phyloP scores from a whole-genome alignment of 2,797 vertebrate species.

The Microcaecilia unicolor region DNA sequence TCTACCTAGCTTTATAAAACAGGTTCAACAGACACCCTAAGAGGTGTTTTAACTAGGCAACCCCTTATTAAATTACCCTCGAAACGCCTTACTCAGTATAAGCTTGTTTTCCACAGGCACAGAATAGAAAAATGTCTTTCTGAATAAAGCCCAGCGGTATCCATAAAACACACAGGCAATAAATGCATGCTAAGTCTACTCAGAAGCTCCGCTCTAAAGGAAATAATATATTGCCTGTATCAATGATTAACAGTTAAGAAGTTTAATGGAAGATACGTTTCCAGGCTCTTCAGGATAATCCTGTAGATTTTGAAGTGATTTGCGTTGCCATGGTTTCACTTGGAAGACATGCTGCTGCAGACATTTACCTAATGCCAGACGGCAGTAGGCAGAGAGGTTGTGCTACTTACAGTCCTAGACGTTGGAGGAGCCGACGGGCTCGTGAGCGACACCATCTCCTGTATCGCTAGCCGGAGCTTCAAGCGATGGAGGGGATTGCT shows the following conservation, averaged over 20 bases:
- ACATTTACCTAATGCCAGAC: neutral
- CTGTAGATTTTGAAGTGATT: neutral
- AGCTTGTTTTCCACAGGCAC: too few species aligned
- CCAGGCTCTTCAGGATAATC: too few species aligned
- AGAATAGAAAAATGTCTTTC: too few species aligned
- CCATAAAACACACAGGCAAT: neutral
- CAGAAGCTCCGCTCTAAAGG: neutral
- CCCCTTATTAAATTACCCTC: too few species aligned
- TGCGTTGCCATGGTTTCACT: accelerated
- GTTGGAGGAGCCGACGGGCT: conserved; percentile 94
- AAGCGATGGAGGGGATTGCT: conserved; percentile 93
- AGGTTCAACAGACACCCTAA: too few species aligned
- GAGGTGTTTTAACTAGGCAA: too few species aligned
- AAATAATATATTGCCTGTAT: neutral
- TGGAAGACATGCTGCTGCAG: neutral
- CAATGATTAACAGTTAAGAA: conserved; percentile 9
- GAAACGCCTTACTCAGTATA: too few species aligned
- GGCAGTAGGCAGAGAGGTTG: neutral
- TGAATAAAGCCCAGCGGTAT: neutral
- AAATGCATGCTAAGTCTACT: conserved; percentile 16
- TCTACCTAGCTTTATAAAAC: too few species aligned
- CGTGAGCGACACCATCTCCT: conserved; percentile 96
- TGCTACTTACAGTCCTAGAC: conserved; percentile 86
- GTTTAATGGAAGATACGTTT: conserved; percentile 5
- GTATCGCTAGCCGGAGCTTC: conserved; percentile 91